A percentile compares a stretch with the other conserved stretches of the same genome.
phyloP scores from a whole-genome alignment of 1,140 invertebrate genomes.

The Eubasilissa regina region DNA sequence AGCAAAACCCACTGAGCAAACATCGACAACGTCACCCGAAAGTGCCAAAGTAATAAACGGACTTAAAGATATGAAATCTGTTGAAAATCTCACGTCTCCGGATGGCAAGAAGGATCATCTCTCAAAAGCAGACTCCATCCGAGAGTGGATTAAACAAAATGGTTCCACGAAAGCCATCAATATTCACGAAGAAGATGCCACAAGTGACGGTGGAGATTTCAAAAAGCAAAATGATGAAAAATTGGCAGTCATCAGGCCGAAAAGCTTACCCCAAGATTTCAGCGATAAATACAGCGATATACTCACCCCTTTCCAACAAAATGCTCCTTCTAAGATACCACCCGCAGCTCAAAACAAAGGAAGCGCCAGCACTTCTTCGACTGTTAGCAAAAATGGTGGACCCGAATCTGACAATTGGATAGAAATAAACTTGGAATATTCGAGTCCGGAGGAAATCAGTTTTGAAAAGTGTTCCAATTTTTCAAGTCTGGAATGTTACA shows the following conservation, averaged over 20 bases:
- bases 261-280: conserved; percentile 58
- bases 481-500: conserved; percentile 54
- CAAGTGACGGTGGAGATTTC: conserved; percentile 42
- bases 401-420: conserved; percentile 72
- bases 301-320: conserved; percentile 57
- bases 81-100: conserved; percentile 27
- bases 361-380: conserved; percentile 54
- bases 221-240: conserved; percentile 51
- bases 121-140: conserved; percentile 52
- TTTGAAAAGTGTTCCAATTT: conserved; percentile 69
- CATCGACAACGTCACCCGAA: conserved; percentile 1
- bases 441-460: conserved; percentile 72
- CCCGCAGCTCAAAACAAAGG: conserved; percentile 45
- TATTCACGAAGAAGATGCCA: conserved; percentile 35
- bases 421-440: conserved; percentile 72
- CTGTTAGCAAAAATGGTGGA: conserved; percentile 54
- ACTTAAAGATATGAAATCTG: conserved; percentile 34
- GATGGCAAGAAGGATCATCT: conserved; percentile 44
- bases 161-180: conserved; percentile 49
- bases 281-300: conserved; percentile 58
- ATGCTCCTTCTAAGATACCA: conserved; percentile 49
- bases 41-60: conserved; percentile 39
- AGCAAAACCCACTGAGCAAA: conserved; percentile 2
- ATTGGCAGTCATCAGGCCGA: conserved; percentile 47
- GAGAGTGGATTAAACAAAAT: conserved; percentile 58